phyloP scores from a whole-genome alignment of 2,113 vertebrate species.

The Brachyhypopomus occidentalis region DNA sequence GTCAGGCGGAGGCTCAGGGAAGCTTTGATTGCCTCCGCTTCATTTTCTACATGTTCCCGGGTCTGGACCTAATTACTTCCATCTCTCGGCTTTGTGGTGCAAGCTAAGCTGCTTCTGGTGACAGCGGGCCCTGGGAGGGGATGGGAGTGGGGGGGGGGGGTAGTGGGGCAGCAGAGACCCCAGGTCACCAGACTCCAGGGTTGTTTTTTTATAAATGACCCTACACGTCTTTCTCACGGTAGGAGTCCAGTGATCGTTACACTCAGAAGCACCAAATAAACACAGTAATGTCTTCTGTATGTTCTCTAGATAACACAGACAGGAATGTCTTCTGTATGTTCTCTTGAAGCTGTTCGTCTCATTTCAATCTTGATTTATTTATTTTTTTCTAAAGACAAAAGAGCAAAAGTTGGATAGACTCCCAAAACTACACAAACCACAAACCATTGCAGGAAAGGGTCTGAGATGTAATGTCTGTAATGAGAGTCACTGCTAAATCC shows the following conservation, averaged over 20 bases:
- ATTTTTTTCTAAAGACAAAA: constrained; percentile 5
- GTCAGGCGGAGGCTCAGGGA: constrained; percentile 31
- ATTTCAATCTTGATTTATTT: background rate
- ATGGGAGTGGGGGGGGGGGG: constrained; percentile 24
- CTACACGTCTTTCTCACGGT: constrained; percentile 12
- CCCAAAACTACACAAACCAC: constrained; percentile 42
- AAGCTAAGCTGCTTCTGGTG: constrained; percentile 60
- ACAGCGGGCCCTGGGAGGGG: constrained; percentile 53
- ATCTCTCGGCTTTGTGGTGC: constrained; percentile 64
- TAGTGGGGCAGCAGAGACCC: constrained; percentile 57
- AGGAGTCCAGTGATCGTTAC: background rate
- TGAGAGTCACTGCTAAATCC: constrained; percentile 45
- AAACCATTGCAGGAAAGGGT: constrained; percentile 28
- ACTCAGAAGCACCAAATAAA: too few species aligned
- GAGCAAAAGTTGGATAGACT: constrained; percentile 29
- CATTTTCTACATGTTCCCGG: constrained; percentile 51
- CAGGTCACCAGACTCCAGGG: constrained; percentile 16
- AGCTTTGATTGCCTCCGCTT: constrained; percentile 56
- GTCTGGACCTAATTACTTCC: constrained; percentile 72
- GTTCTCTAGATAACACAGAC: background rate
- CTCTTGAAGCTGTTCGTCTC: background rate
- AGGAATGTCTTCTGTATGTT: background rate
- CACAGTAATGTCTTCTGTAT: background rate
- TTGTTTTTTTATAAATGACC: background rate
- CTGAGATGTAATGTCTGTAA: constrained; percentile 18